Evolutionary conservation across 2,797 vertebrate genomes (phyloP).

Genomic region (Rhabdomys pumilio): DNA sequence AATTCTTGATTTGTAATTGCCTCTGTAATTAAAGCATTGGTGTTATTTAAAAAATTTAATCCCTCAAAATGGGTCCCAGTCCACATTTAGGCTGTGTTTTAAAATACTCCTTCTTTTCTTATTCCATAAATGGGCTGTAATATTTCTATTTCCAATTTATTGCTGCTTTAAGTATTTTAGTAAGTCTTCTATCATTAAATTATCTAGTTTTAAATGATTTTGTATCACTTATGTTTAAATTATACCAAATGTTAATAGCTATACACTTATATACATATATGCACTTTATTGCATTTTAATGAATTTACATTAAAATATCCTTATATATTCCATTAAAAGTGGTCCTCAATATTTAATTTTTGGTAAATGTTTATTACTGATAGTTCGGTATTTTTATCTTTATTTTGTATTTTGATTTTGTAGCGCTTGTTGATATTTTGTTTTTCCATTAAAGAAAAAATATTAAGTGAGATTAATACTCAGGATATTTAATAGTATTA

Average conservation of each 20-base stretch:
- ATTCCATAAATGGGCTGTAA: background rate
- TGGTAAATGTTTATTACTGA: background rate
- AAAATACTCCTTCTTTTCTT: background rate
- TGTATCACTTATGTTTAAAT: background rate
- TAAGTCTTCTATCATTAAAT: background rate
- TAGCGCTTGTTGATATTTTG: background rate
- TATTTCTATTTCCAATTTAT: background rate
- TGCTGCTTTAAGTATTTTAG: background rate
- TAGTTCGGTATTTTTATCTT: background rate
- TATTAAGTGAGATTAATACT: background rate
- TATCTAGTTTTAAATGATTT: background rate
- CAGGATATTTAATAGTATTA: background rate
- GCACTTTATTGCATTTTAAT: background rate
- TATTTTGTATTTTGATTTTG: background rate
- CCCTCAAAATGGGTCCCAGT: background rate
- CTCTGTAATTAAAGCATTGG: constrained; percentile 37
- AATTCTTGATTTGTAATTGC: constrained; percentile 58
- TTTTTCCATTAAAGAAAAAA: background rate
- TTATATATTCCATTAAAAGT: background rate
- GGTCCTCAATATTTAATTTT: background rate
- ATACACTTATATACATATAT: background rate
- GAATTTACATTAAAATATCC: background rate
- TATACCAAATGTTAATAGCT: background rate
- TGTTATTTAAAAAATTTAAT: background rate
- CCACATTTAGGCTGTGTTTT: background rate